Evolutionary conservation across 1,140 invertebrate genomes (phyloP), one percentile per base, ranked within the genome.

Genomic region (Phenacoccus solenopsis): DNA sequence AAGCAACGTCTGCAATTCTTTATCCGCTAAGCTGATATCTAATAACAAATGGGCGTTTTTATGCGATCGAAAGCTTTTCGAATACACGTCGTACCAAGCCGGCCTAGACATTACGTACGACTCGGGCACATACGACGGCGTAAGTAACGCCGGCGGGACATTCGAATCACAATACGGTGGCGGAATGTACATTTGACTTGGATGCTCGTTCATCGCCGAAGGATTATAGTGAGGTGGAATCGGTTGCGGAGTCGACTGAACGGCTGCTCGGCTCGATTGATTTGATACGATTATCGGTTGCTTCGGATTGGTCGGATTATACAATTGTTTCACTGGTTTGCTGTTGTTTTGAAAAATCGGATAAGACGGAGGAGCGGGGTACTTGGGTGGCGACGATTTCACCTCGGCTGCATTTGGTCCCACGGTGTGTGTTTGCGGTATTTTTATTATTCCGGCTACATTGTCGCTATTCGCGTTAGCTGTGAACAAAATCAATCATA

Each of bases 301-400:
- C 72, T 82, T 81, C 1, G 87, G 87, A 79, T 88, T 88, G 73
- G 87, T 85, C 1, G 85, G 86, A 78, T 88, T 85, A 76, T 84
- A 88, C 16, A 88, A 75, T 21, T 71, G 71, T 69, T 71, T 71
- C 3, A 68, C 57, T 3, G 71, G 56, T 27, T 64, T 64, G n/a
- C n/a, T n/a, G n/a, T n/a, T n/a, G 22, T 64, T 64, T 22, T 20
- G 25, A 64, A 64, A 64, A 24, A 22, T 22, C 9, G 59, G 20
- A 24, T 49, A 49, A 64, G 21, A 25, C 25, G 59, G 5, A 4
- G 59, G 22, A 59, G 20, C 25, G 59, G 59, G 10, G 21, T 64
- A 64, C 20, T 64, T 49, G 12, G 59, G 59, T 16, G 59, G 59
- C 12, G 59, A 64, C 9, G 38, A 49, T 49, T 49, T 49, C 59